Conservation (phyloP, 2,113 vertebrate genomes). For the Pteropus alecto region DNA sequence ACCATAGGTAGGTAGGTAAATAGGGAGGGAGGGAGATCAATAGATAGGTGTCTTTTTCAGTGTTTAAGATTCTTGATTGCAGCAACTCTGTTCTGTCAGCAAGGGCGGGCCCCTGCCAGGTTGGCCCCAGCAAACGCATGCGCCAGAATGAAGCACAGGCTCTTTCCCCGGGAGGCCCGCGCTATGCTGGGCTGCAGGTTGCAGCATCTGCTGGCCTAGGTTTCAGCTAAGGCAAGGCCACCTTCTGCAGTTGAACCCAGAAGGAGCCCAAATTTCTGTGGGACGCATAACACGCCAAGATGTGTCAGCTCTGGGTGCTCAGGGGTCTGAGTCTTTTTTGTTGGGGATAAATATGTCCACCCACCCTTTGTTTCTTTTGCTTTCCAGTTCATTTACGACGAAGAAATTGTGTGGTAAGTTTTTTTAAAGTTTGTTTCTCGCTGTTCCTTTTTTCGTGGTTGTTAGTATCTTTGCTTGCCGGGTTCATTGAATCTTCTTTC, state of each 20-base stretch:
- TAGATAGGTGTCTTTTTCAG: neutral
- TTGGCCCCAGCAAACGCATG: neutral
- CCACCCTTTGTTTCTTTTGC: constrained; percentile 61
- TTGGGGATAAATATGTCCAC: constrained; percentile 11
- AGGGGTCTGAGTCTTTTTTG: neutral
- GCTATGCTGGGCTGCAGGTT: rapidly evolving
- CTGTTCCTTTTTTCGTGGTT: neutral
- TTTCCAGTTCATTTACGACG: constrained; percentile 96
- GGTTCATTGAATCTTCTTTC: neutral
- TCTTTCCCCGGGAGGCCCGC: neutral
- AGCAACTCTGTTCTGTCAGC: neutral
- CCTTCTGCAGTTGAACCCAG: neutral
- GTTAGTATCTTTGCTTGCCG: neutral
- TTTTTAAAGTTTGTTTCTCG: neutral
- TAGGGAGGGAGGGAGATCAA: no score
- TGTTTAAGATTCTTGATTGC: neutral
- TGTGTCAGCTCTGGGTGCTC: neutral
- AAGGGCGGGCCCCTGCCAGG: neutral
- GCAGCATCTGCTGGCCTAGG: neutral
- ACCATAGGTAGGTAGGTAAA: neutral
- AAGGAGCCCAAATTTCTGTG: neutral
- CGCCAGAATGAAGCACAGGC: neutral
- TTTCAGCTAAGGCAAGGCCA: neutral
- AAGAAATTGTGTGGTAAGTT: constrained; percentile 96
- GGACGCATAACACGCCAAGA: rapidly evolving